Evolutionary conservation across 2,888 invertebrate species (phyloP), one percentile per base, ranked within the genome.

Genomic region (Bombylius discolor): DNA sequence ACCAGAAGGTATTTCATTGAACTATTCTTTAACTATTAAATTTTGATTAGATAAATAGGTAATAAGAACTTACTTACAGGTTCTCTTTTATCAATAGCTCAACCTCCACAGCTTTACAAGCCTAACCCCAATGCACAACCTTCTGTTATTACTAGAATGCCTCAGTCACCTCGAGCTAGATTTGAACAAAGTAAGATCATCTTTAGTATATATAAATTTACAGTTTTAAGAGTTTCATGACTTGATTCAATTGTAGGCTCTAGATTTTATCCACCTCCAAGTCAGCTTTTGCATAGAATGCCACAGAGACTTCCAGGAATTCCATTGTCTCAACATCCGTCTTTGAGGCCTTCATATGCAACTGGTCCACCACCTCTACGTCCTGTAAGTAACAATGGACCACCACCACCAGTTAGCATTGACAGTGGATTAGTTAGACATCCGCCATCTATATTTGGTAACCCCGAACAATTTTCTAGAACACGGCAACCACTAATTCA

Each of bases 101-200:
- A 76, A 49, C 76, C 77, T 8, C 77, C 77, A 4, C 78, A 77
- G 62, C 73, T 77, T 5, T 79, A 78, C 60, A 74, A 77, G 31
- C 76, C 77, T 56, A 73, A 73, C 36, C 49, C 59, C 9, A 60
- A 54, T 47, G 56, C 76, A 3, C 74, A 77, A 42, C 75, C 79
- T 0, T 82, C 82, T 47, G 81, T 83, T 8, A 82, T 83, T 49
- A 81, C 81, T 9, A 74, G 81, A 61, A 80, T 83, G 79, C 73
- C 82, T 48, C 80, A 81, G 62, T 60, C 65, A 34, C 60, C 64
- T 5, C 64, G 63, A 39, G 51, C 59, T 52, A 54, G 62, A 49
- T 60, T 59, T 44, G 68, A 67, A 42, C 64, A 61, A 61, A 64
- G 67, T 67, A 62, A 61, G 56, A 53, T 50, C 51, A n/a, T 12